Evolutionary conservation across 2,797 vertebrate species (phyloP).

Genomic region (Heliangelus exortis): DNA sequence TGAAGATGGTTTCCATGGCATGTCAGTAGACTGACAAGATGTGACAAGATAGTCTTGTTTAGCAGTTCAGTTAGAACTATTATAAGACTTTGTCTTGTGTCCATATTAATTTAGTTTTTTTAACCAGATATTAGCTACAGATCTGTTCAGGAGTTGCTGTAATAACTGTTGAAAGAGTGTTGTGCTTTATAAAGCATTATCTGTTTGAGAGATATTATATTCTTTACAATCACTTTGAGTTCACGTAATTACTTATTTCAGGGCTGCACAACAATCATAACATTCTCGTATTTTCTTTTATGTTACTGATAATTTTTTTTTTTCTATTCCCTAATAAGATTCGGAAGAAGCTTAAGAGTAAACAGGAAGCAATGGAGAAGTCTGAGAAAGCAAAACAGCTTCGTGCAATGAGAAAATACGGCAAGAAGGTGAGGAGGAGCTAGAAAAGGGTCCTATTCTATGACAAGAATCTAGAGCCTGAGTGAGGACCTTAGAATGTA

Average conservation of each 20-base stretch:
- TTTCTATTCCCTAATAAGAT: conserved; percentile 79
- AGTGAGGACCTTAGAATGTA: background rate
- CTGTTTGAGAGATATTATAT: background rate
- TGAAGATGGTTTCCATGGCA: background rate
- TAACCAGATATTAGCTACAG: background rate
- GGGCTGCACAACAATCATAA: background rate
- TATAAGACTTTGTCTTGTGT: background rate
- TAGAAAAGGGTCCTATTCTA: background rate
- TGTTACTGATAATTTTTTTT: background rate
- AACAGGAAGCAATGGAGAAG: conserved; percentile 90
- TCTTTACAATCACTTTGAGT: background rate
- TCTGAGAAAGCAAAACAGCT: conserved; percentile 96
- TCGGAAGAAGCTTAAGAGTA: conserved; percentile 91
- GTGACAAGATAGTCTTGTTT: background rate
- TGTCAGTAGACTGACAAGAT: background rate
- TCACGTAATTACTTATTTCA: background rate
- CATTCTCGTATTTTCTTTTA: background rate
- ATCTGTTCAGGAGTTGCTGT: background rate
- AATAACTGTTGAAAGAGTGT: background rate
- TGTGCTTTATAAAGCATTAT: background rate
- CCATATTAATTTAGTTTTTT: background rate
- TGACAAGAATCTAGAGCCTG: background rate
- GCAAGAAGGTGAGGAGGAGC: conserved; percentile 90
- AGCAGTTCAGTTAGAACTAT: background rate
- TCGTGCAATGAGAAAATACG: conserved; percentile 92